Conservation (phyloP, 2,797 vertebrate genomes). For the Chelonia mydas region DNA sequence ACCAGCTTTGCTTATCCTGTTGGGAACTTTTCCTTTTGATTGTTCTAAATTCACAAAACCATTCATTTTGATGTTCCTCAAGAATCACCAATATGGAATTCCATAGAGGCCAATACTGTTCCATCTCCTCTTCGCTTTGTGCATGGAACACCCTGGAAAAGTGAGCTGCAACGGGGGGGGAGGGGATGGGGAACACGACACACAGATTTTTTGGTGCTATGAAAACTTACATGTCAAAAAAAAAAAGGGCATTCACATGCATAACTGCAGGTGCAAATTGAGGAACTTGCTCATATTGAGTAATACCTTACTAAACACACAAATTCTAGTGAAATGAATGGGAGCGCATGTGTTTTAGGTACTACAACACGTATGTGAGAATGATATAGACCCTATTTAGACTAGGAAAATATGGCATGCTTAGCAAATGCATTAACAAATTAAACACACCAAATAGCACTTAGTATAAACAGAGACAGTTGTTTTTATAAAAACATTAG, state of each 20-base stretch:
- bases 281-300: not conserved
- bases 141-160: not conserved
- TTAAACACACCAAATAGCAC: not conserved
- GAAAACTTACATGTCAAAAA: not conserved
- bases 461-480: not conserved
- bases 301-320: not conserved
- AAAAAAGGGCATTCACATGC: not conserved
- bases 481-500: not conserved
- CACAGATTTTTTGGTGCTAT: not conserved
- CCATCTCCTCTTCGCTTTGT: not conserved
- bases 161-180: too few relatives aligned
- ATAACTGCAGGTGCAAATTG: not conserved
- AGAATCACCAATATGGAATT: accelerated
- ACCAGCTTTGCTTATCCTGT: not conserved
- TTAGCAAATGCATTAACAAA: not conserved
- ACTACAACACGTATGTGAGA: not conserved
- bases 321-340: not conserved
- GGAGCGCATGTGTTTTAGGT: not conserved
- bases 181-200: too few relatives aligned
- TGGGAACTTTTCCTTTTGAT: not conserved
- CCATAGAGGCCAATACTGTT: too few relatives aligned
- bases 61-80: too few relatives aligned
- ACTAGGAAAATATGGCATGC: not conserved
- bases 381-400: not conserved
- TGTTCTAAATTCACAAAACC: not conserved